Evolutionary conservation across 2,113 vertebrate genomes (phyloP), one percentile per base, ranked within the genome.

Genomic region (Noctilio leporinus): DNA sequence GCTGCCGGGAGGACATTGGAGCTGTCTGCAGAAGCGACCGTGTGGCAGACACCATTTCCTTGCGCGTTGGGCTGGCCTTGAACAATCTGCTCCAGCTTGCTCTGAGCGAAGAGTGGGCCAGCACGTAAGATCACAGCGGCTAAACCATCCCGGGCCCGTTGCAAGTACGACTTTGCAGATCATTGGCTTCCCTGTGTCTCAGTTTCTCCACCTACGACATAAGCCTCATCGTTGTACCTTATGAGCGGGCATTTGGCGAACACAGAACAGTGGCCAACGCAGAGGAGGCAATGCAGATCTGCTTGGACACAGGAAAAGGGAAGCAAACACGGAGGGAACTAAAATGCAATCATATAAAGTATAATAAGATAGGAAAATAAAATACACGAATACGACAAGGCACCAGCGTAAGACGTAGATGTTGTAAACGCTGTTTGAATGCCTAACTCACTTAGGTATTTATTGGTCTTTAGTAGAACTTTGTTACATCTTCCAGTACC

Each of bases 151-250:
- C 7, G 16, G 19, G 4, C 33, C 10, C 14, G 4, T 0, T 10
- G 2, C 17, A 33, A 47, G 26, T 2, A 35, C 19, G 22, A 40
- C 24, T 26, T 30, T 30, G 14, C 15, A 1, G 5, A 43, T 28
- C 26, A 8, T 4, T 40, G 10, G 2, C 33, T 72, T 89, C 69
- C 69, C 14, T 5, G 55, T 28, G n/a, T 51, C 38, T 95, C 38
- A 7, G 35, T 69, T 86, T 95, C 81, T 72, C 43, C 8, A 57
- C 40, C 80, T 81, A 57, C 3, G 24, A 70, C 80, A 55, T 20
- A 19, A 43, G 70, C 9, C 24, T 38, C 2, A 59, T 17, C 0
- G 10, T 40, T 3, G 9, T 0, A 3, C 4, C 15, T 12, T 0
- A 4, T 1, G 40, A 33, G 5, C 20, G 10, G 1, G n/a, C 16